A percentile compares a stretch with the other conserved stretches of the same genome.
Conservation (phyloP, 2,113 vertebrate genomes). For the Oryzias celebensis region DNA sequence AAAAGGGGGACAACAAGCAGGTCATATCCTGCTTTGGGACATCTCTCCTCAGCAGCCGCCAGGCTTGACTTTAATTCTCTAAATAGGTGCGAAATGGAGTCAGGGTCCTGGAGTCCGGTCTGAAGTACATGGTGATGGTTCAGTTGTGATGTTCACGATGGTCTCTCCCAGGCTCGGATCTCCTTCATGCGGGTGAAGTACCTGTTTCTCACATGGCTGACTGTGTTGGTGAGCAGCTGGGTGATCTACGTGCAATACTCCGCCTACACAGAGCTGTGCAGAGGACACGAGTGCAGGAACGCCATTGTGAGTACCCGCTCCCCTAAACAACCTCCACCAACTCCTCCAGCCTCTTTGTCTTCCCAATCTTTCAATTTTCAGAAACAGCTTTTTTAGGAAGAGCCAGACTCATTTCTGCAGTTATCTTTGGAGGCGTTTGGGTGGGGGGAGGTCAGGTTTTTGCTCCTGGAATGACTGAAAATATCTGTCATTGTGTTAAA, state of each 20-base stretch:
- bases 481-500: too few relatives aligned
- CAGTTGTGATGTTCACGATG: not conserved
- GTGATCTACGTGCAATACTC: slow-evolving; percentile 95
- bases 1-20: too few relatives aligned
- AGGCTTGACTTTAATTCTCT: too few relatives aligned
- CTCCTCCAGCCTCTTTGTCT: too few relatives aligned
- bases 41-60: too few relatives aligned
- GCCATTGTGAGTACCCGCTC: slow-evolving; percentile 87
- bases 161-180: slow-evolving; percentile 83
- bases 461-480: not conserved
- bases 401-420: too few relatives aligned
- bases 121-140: not conserved
- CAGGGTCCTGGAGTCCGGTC: too few relatives aligned
- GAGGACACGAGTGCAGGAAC: slow-evolving; percentile 95
- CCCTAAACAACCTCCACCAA: too few relatives aligned
- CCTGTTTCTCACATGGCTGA: slow-evolving; percentile 96
- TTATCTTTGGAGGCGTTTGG: not conserved
- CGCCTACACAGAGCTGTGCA: slow-evolving; percentile 94
- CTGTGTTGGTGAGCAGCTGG: slow-evolving; percentile 95
- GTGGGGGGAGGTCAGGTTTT: not conserved
- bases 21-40: too few relatives aligned
- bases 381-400: too few relatives aligned
- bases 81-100: too few relatives aligned
- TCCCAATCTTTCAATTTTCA: too few relatives aligned
- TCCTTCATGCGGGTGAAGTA: slow-evolving; percentile 95